phyloP scores from a whole-genome alignment of 2,113 vertebrate genomes.

The Gymnarchus niloticus region DNA sequence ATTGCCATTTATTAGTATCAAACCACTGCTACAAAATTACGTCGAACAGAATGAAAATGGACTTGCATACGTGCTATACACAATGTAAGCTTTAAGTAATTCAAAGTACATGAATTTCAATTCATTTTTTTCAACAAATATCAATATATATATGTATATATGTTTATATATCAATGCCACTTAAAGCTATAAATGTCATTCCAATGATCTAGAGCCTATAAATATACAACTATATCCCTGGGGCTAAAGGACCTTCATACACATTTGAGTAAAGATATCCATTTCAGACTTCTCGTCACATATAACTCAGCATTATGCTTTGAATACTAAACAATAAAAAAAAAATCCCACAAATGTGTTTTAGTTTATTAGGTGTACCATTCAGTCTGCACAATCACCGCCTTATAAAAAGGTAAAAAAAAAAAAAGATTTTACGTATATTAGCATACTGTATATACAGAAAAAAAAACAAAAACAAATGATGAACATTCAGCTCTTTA shows the following conservation, averaged over 20 bases:
- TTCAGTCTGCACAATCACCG: conserved; percentile 21
- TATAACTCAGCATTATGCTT: conserved; percentile 45
- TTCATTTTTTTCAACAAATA: conserved; percentile 40
- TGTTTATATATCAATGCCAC: conserved; percentile 66
- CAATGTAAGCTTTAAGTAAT: conserved; percentile 65
- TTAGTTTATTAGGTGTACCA: conserved; percentile 11
- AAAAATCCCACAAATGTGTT: conserved; percentile 22
- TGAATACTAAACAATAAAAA: conserved; percentile 39
- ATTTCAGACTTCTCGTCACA: conserved; percentile 53
- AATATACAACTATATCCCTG: conserved; percentile 64
- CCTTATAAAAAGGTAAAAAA: conserved; percentile 25
- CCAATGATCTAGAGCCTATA: conserved; percentile 64
- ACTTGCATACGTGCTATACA: conserved; percentile 68
- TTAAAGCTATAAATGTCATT: conserved; percentile 67
- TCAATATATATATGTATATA: conserved; percentile 56
- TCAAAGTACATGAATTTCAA: conserved; percentile 56
- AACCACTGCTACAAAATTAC: conserved; percentile 72
- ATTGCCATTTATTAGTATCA: conserved; percentile 73
- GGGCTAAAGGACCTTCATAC: conserved; percentile 58
- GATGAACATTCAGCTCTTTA: conserved; percentile 17
- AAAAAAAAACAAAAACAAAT: conserved; percentile 27
- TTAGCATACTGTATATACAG: conserved; percentile 25
- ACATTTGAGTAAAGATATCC: conserved; percentile 59
- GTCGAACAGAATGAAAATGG: conserved; percentile 66
- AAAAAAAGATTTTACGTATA: conserved; percentile 3